Conservation (phyloP, 1,140 invertebrate species). For the Dendroctonus ponderosae region DNA sequence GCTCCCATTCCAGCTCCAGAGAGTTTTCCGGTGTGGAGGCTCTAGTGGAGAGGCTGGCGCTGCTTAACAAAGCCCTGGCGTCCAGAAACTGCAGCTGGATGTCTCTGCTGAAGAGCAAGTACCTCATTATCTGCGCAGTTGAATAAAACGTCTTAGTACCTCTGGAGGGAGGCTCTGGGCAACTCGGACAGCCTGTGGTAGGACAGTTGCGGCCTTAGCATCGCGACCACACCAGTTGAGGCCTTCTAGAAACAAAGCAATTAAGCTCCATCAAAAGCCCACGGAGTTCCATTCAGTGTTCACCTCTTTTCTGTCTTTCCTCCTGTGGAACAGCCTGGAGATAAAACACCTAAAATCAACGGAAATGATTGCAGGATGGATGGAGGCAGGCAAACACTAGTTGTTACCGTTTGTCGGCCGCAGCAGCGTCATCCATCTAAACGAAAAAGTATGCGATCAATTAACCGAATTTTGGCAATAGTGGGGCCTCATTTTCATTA, state of each 20-base stretch:
- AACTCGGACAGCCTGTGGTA: constrained; percentile 52
- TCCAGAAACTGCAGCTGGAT: constrained; percentile 55
- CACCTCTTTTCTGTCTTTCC: constrained; percentile 42
- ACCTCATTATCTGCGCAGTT: not conserved
- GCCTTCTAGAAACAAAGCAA: constrained; percentile 42
- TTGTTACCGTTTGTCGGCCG: constrained; percentile 19
- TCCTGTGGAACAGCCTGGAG: constrained; percentile 39
- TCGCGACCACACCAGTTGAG: constrained; percentile 53
- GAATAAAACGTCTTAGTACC: constrained; percentile 35
- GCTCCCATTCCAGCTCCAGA: constrained; percentile 62
- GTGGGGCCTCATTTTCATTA: constrained; percentile 15
- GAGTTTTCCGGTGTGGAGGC: constrained; percentile 55
- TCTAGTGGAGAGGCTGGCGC: constrained; percentile 52
- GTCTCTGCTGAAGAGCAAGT: constrained; percentile 48
- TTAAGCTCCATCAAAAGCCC: not conserved
- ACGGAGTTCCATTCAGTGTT: constrained; percentile 8
- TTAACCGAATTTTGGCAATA: constrained; percentile 1
- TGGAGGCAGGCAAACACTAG: not conserved
- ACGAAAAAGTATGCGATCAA: constrained; percentile 6
- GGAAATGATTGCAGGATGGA: constrained; percentile 21
- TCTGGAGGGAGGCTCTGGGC: constrained; percentile 44
- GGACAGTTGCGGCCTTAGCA: constrained; percentile 51
- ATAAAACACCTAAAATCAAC: constrained; percentile 40
- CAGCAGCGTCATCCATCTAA: constrained; percentile 6
- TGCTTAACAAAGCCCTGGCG: constrained; percentile 52